phyloP scores from a whole-genome alignment of 2,113 vertebrate species.

The Todiramphus chloris region DNA sequence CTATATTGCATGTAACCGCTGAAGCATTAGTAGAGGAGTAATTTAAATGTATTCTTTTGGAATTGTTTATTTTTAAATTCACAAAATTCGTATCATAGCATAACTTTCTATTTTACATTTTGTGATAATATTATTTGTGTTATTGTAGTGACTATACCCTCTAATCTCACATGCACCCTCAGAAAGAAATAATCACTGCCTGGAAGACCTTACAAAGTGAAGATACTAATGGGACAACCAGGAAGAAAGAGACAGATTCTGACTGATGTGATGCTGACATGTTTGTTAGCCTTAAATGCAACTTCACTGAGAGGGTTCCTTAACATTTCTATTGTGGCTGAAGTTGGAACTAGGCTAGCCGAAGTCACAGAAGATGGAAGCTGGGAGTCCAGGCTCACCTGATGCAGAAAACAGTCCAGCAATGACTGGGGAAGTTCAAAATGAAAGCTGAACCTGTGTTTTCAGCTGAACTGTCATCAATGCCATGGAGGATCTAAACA shows the following conservation, averaged over 20 bases:
- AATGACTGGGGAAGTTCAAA: neutral
- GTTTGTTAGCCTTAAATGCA: neutral
- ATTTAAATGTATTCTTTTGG: neutral
- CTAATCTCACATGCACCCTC: neutral
- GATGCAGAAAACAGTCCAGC: neutral
- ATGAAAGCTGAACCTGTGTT: neutral
- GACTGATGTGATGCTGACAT: neutral
- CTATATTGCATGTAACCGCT: conserved; percentile 28
- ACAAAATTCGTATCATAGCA: conserved; percentile 9
- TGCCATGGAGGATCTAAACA: neutral
- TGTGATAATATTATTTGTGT: neutral
- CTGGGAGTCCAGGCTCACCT: neutral
- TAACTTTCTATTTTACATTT: conserved; percentile 15
- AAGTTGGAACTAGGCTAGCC: neutral
- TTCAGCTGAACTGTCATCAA: neutral
- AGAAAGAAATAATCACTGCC: neutral
- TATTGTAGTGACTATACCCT: neutral
- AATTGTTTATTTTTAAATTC: conserved; percentile 2
- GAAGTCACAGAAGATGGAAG: neutral
- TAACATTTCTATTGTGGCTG: neutral
- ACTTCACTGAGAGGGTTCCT: neutral
- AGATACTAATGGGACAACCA: neutral
- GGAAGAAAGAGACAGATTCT: neutral
- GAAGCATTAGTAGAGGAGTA: conserved; percentile 30
- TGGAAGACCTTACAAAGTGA: neutral